Evolutionary conservation across 2,113 vertebrate genomes (phyloP).

Genomic region (Willisornis vidua): DNA sequence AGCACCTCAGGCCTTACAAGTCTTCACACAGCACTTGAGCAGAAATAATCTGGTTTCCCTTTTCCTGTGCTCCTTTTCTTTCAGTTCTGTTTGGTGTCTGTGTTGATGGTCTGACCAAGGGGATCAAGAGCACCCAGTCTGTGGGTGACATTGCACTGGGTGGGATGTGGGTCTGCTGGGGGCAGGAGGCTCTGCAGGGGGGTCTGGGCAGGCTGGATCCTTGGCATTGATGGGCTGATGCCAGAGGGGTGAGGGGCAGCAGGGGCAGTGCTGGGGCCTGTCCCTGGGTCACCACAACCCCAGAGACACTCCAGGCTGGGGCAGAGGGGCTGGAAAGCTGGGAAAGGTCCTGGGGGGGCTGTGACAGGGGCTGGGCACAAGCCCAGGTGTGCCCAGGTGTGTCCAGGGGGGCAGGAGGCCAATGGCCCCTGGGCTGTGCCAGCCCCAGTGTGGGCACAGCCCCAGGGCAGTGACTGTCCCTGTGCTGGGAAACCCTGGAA

Average conservation of each 20-base stretch:
- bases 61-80: background rate
- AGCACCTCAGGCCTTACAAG: background rate
- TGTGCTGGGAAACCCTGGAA: no score
- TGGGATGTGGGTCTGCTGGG: background rate
- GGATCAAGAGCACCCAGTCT: rapidly evolving
- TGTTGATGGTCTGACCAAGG: rapidly evolving
- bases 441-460: no score
- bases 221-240: background rate
- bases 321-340: background rate
- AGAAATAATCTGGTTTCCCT: background rate
- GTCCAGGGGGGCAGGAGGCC: no score
- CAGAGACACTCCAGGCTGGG: background rate
- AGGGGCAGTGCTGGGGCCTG: background rate
- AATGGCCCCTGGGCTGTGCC: background rate
- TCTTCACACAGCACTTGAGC: background rate
- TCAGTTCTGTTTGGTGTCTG: background rate
- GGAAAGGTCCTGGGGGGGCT: no score
- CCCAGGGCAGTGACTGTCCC: no score
- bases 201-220: background rate
- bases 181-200: background rate
- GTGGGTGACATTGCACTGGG: rapidly evolving
- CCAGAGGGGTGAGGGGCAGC: background rate
- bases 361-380: no score
- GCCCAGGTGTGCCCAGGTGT: no score
- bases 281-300: background rate